Evolutionary conservation across 2,113 vertebrate species (phyloP).

Genomic region (Corythaeola cristata): DNA sequence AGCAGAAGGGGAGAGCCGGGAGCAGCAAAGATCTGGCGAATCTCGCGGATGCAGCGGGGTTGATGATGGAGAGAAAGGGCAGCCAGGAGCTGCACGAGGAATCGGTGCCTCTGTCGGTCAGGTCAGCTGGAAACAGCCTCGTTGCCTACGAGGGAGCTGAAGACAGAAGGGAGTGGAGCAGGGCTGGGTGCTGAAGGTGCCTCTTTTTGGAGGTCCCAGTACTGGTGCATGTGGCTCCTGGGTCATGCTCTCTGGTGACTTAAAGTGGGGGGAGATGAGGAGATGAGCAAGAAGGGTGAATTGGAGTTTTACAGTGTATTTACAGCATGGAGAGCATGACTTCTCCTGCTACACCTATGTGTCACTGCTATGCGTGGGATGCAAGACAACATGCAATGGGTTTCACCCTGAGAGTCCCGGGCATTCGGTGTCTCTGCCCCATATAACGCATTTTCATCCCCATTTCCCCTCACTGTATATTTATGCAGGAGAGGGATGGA

Average conservation of each 20-base stretch:
- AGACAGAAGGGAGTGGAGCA: neutral
- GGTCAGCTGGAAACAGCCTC: constrained; percentile 2
- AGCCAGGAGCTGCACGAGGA: neutral
- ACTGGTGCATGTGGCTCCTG: neutral
- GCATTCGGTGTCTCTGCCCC: neutral
- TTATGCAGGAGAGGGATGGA: neutral
- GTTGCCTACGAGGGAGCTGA: neutral
- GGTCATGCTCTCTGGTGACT: neutral
- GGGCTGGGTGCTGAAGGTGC: neutral
- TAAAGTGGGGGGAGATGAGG: neutral
- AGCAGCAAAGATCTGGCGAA: neutral
- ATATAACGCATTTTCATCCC: neutral
- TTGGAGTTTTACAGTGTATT: neutral
- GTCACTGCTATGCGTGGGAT: rapidly evolving
- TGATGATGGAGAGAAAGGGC: neutral
- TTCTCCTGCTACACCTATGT: neutral
- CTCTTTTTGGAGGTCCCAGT: neutral
- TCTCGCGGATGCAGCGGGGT: neutral
- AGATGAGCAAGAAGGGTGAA: neutral
- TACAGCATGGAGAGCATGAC: neutral
- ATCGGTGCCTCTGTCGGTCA: neutral
- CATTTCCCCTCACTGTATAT: neutral
- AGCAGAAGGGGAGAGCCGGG: neutral
- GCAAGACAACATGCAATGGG: neutral
- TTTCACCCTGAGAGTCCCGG: neutral